These are phyloP conservation scores for Hemiscyllium ocellatum DNA, from an alignment of 2,113 vertebrate genomes.

Conservation along the genomic window DNA sequence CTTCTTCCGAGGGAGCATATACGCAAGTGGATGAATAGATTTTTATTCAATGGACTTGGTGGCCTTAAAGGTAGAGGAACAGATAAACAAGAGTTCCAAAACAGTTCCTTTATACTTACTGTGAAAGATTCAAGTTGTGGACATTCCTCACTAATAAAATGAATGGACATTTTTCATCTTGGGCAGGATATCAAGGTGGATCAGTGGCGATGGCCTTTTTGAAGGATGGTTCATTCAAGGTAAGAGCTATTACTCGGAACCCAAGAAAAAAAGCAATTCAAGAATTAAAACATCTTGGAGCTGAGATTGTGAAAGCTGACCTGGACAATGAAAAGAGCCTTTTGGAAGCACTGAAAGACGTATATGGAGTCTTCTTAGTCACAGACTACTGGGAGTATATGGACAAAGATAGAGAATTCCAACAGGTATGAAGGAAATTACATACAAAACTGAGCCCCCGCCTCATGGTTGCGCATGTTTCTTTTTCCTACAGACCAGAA, in stretches of 20 bases:
- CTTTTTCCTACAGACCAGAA: background rate
- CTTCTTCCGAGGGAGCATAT: background rate
- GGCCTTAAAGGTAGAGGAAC: background rate
- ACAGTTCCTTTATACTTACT: background rate
- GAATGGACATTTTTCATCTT: background rate
- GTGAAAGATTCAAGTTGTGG: background rate
- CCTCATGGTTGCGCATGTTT: background rate
- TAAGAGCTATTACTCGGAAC: slow-evolving; percentile 49
- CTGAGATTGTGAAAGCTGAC: slow-evolving; percentile 53
- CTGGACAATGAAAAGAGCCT: slow-evolving; percentile 49
- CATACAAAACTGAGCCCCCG: background rate
- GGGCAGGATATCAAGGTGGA: slow-evolving; percentile 53
- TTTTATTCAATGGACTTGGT: background rate
- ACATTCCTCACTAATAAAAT: background rate
- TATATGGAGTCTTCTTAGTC: slow-evolving; percentile 50
- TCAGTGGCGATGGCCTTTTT: slow-evolving; percentile 50
- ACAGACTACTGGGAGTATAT: slow-evolving; percentile 59
- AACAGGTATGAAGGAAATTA: slow-evolving; percentile 48
- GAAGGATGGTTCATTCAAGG: slow-evolving; percentile 50
- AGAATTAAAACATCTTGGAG: slow-evolving; percentile 47
- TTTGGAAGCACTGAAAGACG: slow-evolving; percentile 40
- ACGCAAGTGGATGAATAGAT: background rate
- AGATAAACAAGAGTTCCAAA: background rate
- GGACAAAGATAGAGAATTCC: slow-evolving; percentile 53
- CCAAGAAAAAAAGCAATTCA: slow-evolving; percentile 43